phyloP scores from a whole-genome alignment of 2,888 invertebrate genomes.

The Anagyrus pseudococci region DNA sequence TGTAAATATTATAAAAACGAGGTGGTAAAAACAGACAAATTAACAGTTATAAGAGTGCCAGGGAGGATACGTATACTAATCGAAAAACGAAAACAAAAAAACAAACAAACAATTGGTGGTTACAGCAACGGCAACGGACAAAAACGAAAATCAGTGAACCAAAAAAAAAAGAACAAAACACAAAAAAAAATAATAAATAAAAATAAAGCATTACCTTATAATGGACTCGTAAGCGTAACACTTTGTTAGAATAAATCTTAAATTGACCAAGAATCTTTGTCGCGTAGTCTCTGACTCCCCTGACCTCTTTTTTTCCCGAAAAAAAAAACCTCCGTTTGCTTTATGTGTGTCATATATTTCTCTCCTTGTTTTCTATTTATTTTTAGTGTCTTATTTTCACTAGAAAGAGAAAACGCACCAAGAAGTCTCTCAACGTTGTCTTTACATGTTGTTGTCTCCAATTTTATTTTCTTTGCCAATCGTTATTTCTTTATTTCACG shows the following conservation, averaged over 20 bases:
- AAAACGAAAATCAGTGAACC: conserved; percentile 11
- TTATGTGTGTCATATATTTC: conserved; percentile 1
- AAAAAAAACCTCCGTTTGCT: background rate
- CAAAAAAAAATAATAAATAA: conserved; percentile 44
- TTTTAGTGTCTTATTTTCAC: conserved; percentile 26
- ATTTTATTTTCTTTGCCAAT: background rate
- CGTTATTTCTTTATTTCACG: conserved; percentile 6
- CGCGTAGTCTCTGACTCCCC: conserved; percentile 36
- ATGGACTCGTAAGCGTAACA: conserved; percentile 58
- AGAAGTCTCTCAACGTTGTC: conserved; percentile 4
- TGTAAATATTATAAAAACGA: conserved; percentile 38
- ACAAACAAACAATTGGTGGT: background rate
- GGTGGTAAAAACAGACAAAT: background rate
- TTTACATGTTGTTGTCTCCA: conserved; percentile 8
- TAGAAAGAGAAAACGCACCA: too few relatives aligned
- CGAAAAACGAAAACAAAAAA: conserved; percentile 38
- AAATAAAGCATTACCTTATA: conserved; percentile 47
- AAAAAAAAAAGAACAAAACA: conserved; percentile 37
- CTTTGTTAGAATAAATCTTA: conserved; percentile 62
- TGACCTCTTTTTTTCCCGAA: conserved; percentile 26
- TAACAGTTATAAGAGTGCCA: conserved; percentile 2
- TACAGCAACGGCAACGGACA: background rate
- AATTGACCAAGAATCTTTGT: conserved; percentile 55
- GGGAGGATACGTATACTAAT: conserved; percentile 49
- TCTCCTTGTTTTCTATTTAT: conserved; percentile 19